Conservation (phyloP, 2,888 invertebrate species). For the Villa cingulata region DNA sequence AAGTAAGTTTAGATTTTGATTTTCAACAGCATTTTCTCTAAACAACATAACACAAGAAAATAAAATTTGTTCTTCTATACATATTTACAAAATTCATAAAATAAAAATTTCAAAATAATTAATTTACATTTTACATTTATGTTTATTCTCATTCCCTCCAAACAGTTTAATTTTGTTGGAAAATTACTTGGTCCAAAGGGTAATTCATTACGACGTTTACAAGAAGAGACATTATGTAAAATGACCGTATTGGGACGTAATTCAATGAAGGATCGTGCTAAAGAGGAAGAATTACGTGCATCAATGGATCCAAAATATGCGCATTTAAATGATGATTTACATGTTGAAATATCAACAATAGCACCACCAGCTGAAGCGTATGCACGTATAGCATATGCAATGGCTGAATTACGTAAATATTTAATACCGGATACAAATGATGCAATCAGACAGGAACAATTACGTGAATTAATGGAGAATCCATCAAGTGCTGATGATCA, state of each 20-base stretch:
- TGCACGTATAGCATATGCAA: constrained; percentile 70
- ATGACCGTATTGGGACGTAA: constrained; percentile 88
- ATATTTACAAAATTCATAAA: too few relatives aligned
- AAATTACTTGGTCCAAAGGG: constrained; percentile 89
- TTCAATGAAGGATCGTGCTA: constrained; percentile 79
- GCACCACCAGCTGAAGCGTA: constrained; percentile 79
- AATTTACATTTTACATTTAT: too few relatives aligned
- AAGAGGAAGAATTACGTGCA: constrained; percentile 67
- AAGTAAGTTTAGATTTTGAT: constrained; percentile 7
- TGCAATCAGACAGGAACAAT: constrained; percentile 70
- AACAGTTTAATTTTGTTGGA: constrained; percentile 89
- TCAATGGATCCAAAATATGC: constrained; percentile 78
- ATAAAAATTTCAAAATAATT: too few relatives aligned
- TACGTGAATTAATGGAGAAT: constrained; percentile 54
- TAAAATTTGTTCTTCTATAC: too few relatives aligned
- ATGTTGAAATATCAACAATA: constrained; percentile 75
- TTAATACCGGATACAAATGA: constrained; percentile 53
- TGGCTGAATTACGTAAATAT: constrained; percentile 62
- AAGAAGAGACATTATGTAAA: constrained; percentile 90
- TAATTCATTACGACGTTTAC: constrained; percentile 79
- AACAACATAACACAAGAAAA: too few relatives aligned
- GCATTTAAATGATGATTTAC: constrained; percentile 75
- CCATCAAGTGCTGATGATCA: constrained; percentile 26
- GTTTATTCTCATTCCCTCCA: too few relatives aligned
- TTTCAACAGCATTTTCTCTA: too few relatives aligned